Percentiles rank a stretch among this genome's conserved stretches.
Conservation (phyloP, 2,888 invertebrate species). For the Crepidodera aurea region DNA sequence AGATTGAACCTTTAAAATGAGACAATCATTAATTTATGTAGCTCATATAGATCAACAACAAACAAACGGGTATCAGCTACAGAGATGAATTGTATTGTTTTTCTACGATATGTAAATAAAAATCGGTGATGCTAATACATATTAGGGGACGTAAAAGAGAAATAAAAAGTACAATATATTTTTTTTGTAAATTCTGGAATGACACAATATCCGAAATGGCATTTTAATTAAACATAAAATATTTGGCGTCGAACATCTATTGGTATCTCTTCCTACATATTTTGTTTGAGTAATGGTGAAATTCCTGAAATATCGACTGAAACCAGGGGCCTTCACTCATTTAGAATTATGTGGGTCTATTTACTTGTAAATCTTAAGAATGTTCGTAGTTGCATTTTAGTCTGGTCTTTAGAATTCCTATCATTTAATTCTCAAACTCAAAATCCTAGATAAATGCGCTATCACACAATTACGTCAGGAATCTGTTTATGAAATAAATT, state of each 20-base stretch:
- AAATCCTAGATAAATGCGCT: conserved; percentile 26
- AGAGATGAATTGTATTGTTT: no score
- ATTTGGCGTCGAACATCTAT: conserved; percentile 46
- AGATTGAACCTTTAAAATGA: no score
- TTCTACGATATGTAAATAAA: no score
- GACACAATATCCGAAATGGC: conserved; percentile 10
- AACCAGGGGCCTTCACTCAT: conserved; percentile 33
- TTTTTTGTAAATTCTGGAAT: not conserved
- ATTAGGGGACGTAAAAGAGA: no score
- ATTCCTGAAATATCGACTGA: conserved; percentile 50
- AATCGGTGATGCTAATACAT: no score
- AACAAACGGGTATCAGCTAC: no score
- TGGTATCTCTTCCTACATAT: conserved; percentile 45
- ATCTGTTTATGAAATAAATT: conserved; percentile 26
- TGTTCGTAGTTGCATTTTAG: conserved; percentile 45
- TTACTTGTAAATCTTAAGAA: conserved; percentile 42
- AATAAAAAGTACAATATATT: no score
- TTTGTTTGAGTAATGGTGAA: conserved; percentile 48
- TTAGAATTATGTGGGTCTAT: conserved; percentile 35
- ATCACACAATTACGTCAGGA: conserved; percentile 25
- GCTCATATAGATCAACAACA: no score
- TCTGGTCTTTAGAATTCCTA: conserved; percentile 36
- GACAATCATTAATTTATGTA: no score
- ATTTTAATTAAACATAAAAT: conserved; percentile 46
- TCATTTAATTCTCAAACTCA: conserved; percentile 35